Percentiles rank a stretch among this genome's conserved stretches.
Evolutionary conservation across 2,113 vertebrate species (phyloP).

Genomic region (Camelus dromedarius): DNA sequence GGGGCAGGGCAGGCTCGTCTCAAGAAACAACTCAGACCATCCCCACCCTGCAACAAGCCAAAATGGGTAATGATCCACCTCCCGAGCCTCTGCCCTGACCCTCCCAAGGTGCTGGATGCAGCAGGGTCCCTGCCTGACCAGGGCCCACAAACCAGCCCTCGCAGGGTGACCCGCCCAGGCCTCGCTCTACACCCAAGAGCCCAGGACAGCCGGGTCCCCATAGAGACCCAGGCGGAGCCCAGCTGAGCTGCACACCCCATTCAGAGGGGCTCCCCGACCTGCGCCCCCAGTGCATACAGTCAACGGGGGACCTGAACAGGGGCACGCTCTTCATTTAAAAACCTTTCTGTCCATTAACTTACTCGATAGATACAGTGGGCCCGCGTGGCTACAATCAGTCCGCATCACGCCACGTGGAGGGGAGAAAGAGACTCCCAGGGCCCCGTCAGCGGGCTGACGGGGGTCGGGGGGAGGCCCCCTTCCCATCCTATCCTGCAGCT

Average conservation of each 20-base stretch:
- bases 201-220: not conserved
- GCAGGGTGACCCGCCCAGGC: no score
- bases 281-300: fast-evolving
- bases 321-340: fast-evolving
- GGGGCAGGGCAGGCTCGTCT: not conserved
- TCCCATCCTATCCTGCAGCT: not conserved
- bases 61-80: not conserved
- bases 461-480: not conserved
- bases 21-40: not conserved
- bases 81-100: fast-evolving
- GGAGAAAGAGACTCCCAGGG: not conserved
- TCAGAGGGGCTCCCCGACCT: fast-evolving
- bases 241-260: not conserved
- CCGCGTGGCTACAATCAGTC: fast-evolving
- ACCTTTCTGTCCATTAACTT: not conserved
- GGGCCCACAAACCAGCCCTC: not conserved
- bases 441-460: not conserved
- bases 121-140: no score
- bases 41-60: not conserved
- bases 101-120: not conserved
- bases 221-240: not conserved
- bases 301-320: no score
- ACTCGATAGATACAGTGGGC: fast-evolving
- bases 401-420: fast-evolving
- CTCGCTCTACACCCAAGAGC: fast-evolving